These are phyloP conservation scores for Drosophila paramelanica DNA, from an alignment of 2,888 invertebrate species.

Conservation along the genomic window DNA sequence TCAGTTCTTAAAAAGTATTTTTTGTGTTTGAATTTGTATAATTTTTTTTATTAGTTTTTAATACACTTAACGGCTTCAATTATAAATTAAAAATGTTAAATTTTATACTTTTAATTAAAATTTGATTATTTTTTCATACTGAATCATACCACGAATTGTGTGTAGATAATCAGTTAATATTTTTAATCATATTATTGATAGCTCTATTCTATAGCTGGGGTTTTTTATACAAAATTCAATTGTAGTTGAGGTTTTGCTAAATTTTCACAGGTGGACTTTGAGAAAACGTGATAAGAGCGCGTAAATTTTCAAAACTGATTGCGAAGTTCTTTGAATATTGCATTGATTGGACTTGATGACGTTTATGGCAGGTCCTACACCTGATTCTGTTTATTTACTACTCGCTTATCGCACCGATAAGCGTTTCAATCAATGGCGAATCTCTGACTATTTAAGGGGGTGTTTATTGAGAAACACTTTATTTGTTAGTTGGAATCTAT, in stretches of 20 bases:
- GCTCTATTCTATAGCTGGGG: background rate
- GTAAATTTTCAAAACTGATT: background rate
- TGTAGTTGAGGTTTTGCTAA: background rate
- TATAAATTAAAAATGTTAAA: too few species aligned
- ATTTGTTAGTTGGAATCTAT: background rate
- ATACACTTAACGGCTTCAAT: too few species aligned
- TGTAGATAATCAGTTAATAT: background rate
- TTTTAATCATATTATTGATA: background rate
- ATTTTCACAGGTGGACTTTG: background rate
- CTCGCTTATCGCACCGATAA: conserved; percentile 8
- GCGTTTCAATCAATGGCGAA: background rate
- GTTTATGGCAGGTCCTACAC: conserved; percentile 2
- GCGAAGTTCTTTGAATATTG: background rate
- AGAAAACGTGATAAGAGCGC: conserved; percentile 1
- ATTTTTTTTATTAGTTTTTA: too few species aligned
- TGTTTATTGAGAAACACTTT: background rate
- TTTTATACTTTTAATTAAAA: too few species aligned
- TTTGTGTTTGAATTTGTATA: too few species aligned
- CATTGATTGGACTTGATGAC: background rate
- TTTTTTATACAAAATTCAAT: background rate
- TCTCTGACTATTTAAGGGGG: conserved; percentile 12
- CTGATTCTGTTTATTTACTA: background rate
- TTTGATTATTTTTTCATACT: background rate
- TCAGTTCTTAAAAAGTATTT: too few species aligned
- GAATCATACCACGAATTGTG: background rate